Percentiles rank a stretch among this genome's conserved stretches.
Conservation (phyloP, 2,888 invertebrate species). For the Leucophenga montana region DNA sequence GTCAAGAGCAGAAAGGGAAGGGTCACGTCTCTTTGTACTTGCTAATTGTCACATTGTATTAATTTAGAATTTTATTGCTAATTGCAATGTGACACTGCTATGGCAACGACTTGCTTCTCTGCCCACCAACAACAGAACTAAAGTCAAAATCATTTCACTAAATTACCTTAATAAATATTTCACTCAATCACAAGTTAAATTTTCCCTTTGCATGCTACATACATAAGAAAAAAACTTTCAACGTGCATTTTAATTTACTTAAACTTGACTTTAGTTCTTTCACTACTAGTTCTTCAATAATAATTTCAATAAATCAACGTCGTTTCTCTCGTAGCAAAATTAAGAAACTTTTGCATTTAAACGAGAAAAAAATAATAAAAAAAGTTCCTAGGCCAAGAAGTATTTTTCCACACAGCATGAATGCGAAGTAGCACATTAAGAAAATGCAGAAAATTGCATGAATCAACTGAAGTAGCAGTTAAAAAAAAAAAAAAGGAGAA, state of each 20-base stretch:
- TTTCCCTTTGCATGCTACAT: background rate
- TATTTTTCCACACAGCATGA: conserved; percentile 16
- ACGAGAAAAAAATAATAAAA: background rate
- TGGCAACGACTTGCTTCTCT: too few species aligned
- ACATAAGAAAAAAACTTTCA: background rate
- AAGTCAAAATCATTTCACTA: too few species aligned
- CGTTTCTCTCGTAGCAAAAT: conserved; percentile 49
- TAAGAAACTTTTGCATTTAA: conserved; percentile 49
- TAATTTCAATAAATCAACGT: conserved; percentile 63
- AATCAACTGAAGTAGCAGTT: conserved; percentile 37
- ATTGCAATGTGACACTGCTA: too few species aligned
- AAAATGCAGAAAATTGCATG: conserved; percentile 33
- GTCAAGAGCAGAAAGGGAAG: too few species aligned
- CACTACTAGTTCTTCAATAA: conserved; percentile 42
- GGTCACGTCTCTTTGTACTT: too few species aligned
- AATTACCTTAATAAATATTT: too few species aligned
- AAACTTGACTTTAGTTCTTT: conserved; percentile 25
- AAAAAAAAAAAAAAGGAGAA: background rate
- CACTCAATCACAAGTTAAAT: too few species aligned
- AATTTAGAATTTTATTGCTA: too few species aligned
- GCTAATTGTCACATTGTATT: too few species aligned
- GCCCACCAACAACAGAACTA: too few species aligned
- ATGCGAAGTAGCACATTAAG: conserved; percentile 1
- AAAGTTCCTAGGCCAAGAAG: conserved; percentile 21
- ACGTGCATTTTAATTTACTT: conserved; percentile 10